These are phyloP conservation scores for Mormoops blainvillei DNA, from an alignment of 2,113 vertebrate genomes.

Conservation along the genomic window DNA sequence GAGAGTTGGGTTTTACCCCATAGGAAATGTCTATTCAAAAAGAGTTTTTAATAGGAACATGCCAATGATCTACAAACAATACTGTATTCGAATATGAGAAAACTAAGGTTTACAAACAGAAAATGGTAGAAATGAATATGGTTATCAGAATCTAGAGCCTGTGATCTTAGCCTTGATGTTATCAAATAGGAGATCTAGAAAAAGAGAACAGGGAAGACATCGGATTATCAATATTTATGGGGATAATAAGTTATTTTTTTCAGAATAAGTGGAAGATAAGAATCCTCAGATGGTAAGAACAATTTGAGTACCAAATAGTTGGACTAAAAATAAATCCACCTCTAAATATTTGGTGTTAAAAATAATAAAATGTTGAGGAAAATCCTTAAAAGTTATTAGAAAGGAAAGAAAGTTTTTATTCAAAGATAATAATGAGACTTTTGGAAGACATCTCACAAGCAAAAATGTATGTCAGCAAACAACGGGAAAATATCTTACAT, in stretches of 20 bases:
- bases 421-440: background rate
- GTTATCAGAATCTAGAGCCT: background rate
- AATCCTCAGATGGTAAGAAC: background rate
- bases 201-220: background rate
- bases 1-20: background rate
- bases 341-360: background rate
- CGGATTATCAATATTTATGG: background rate
- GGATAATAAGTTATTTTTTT: background rate
- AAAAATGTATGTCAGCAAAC: background rate
- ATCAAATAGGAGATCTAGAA: background rate
- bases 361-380: background rate
- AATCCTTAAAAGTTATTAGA: background rate
- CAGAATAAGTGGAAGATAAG: background rate
- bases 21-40: background rate
- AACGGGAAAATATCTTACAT: background rate
- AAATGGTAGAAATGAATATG: background rate
- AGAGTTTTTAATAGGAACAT: background rate
- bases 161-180: background rate
- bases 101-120: background rate
- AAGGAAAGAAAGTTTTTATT: background rate
- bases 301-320: background rate
- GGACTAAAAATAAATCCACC: background rate
- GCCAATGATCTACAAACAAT: background rate
- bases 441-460: background rate
- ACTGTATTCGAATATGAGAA: background rate